phyloP scores from a whole-genome alignment of 1,140 invertebrate species.

The Drosophila leontia region DNA sequence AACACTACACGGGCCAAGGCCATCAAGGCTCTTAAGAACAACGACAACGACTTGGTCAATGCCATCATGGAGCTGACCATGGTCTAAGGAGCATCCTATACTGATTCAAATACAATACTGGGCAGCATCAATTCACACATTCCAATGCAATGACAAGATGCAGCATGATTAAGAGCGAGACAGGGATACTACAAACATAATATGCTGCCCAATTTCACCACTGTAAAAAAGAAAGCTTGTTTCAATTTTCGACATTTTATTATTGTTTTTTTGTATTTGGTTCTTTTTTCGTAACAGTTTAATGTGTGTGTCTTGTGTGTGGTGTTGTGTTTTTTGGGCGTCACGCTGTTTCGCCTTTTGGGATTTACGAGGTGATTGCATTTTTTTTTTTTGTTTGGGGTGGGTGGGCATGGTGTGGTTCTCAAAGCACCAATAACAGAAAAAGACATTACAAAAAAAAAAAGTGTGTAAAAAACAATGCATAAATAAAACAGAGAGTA shows the following conservation, averaged over 20 bases:
- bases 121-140: no score
- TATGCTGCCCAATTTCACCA: not conserved
- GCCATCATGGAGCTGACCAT: constrained; percentile 92
- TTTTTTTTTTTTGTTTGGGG: constrained; percentile 6
- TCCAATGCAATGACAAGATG: no score
- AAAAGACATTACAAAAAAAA: constrained; percentile 42
- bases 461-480: not conserved
- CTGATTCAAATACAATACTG: no score
- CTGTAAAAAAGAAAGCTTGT: not conserved
- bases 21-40: constrained; percentile 97
- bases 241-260: constrained; percentile 39
- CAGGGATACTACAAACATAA: not conserved
- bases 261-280: constrained; percentile 52
- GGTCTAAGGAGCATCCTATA: constrained; percentile 60
- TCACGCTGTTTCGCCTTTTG: constrained; percentile 13
- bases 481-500: constrained; percentile 37
- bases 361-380: constrained; percentile 30
- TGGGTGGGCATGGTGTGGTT: constrained; percentile 37
- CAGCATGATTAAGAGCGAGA: not conserved
- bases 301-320: constrained; percentile 28
- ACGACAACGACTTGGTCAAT: constrained; percentile 98
- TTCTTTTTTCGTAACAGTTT: constrained; percentile 37
- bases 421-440: constrained; percentile 73
- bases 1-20: constrained; percentile 97
- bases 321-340: constrained; percentile 2